phyloP scores from a whole-genome alignment of 2,113 vertebrate genomes.

The Cariama cristata region DNA sequence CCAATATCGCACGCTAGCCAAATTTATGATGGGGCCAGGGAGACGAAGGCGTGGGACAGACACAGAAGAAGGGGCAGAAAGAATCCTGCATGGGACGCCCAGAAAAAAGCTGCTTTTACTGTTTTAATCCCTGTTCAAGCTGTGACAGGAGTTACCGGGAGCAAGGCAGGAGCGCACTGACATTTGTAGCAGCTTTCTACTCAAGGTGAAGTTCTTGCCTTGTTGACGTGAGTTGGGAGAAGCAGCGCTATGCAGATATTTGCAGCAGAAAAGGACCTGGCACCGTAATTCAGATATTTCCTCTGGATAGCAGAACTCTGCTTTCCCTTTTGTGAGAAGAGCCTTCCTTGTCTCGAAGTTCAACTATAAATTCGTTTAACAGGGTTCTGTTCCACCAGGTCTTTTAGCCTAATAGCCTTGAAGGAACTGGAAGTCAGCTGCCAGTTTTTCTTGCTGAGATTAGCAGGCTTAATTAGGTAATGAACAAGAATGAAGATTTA shows the following conservation, averaged over 20 bases:
- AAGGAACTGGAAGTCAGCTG: not conserved
- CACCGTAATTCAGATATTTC: not conserved
- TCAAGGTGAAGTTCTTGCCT: too few relatives aligned
- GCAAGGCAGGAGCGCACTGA: accelerated
- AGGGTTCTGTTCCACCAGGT: not conserved
- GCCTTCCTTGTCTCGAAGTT: not conserved
- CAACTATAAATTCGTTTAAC: not conserved
- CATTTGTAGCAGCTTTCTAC: not conserved
- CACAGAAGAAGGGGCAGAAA: not conserved
- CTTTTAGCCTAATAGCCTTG: not conserved
- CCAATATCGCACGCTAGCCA: not conserved
- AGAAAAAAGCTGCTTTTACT: not conserved
- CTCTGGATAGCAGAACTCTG: not conserved
- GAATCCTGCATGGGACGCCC: not conserved
- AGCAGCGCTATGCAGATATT: too few relatives aligned
- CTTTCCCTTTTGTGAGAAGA: not conserved
- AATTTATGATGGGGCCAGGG: not conserved
- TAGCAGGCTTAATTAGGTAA: not conserved
- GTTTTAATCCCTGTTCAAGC: not conserved
- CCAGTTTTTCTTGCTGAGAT: not conserved
- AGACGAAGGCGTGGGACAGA: not conserved
- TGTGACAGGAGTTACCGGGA: not conserved
- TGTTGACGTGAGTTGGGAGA: not conserved
- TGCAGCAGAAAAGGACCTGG: not conserved
- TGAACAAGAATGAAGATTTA: not conserved